Evolutionary conservation across 23 tunicate genomes (phyloP).

Genomic region (Styela plicata): DNA sequence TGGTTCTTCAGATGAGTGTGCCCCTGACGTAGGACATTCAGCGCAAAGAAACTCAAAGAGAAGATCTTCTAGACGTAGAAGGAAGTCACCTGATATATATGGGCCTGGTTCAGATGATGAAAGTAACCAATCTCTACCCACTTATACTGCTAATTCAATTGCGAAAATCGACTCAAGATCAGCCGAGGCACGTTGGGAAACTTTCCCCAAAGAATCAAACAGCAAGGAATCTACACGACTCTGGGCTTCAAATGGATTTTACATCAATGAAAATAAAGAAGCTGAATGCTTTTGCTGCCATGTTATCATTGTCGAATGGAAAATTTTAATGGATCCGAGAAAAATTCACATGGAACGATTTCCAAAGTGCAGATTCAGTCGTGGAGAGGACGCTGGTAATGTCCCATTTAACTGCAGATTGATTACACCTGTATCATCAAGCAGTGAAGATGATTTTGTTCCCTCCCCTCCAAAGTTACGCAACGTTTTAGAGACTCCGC

Average conservation of each 20-base stretch:
- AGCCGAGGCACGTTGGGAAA: not conserved
- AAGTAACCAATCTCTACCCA: not conserved
- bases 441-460: not conserved
- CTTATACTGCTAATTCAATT: not conserved
- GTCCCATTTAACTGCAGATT: not conserved
- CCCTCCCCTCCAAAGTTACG: not conserved
- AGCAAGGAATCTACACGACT: not conserved
- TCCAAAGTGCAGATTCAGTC: not conserved
- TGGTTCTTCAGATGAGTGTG: not conserved
- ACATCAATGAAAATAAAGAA: not conserved
- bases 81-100: not conserved
- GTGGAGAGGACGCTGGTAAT: not conserved
- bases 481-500: not conserved
- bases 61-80: not conserved
- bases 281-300: not conserved
- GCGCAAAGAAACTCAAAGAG: not conserved
- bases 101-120: not conserved
- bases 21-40: not conserved
- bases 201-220: not conserved
- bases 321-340: not conserved
- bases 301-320: not conserved
- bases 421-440: not conserved
- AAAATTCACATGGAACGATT: not conserved
- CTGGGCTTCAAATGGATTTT: not conserved
- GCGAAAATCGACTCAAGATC: not conserved